phyloP scores from a whole-genome alignment of 2,797 vertebrate species.

The Euthynnus affinis region DNA sequence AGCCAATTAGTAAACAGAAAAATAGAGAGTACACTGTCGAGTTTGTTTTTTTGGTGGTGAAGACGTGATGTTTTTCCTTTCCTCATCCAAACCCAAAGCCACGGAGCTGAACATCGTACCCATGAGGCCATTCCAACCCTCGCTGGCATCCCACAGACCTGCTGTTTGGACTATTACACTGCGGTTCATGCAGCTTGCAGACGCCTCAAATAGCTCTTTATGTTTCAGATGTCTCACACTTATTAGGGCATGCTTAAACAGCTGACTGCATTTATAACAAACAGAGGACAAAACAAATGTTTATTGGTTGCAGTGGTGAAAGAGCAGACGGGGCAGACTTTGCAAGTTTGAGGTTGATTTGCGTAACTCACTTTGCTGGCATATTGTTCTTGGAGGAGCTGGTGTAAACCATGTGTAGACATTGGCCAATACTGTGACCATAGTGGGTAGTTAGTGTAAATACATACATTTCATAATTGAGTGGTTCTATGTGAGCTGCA shows the following conservation, averaged over 20 bases:
- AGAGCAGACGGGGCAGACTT: constrained; percentile 53
- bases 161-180: constrained; percentile 25
- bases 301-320: constrained; percentile 45
- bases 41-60: constrained; percentile 31
- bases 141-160: constrained; percentile 47
- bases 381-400: constrained; percentile 58
- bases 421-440: constrained; percentile 50
- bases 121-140: constrained; percentile 41
- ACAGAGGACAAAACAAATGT: constrained; percentile 55
- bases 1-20: constrained; percentile 32
- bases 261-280: constrained; percentile 42
- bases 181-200: constrained; percentile 30
- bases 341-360: constrained; percentile 53
- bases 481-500: constrained; percentile 55
- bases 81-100: constrained; percentile 57
- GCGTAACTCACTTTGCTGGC: constrained; percentile 56
- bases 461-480: constrained; percentile 66
- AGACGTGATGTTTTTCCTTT: constrained; percentile 38
- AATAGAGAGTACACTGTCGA: constrained; percentile 48
- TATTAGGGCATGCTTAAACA: constrained; percentile 41
- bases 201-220: constrained; percentile 53
- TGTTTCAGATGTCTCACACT: constrained; percentile 47
- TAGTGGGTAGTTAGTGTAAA: constrained; percentile 55
- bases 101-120: constrained; percentile 28
- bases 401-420: constrained; percentile 59